phyloP scores from a whole-genome alignment of 2,113 vertebrate genomes.

The Ammodytes dubius region DNA sequence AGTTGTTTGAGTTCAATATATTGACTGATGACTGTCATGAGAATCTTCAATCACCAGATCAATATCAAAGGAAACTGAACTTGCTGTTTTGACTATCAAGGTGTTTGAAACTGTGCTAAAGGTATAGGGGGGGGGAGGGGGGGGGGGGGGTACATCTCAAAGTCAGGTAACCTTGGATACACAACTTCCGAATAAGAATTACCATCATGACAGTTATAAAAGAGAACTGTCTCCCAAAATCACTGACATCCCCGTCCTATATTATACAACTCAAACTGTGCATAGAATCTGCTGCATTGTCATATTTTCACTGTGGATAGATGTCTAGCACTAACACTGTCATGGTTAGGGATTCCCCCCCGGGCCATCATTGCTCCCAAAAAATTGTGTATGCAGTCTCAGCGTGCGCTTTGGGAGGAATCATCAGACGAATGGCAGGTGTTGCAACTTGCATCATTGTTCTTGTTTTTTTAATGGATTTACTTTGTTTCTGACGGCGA shows the following conservation, averaged over 20 bases:
- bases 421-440: constrained; percentile 47
- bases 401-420: constrained; percentile 30
- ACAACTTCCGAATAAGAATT: constrained; percentile 18
- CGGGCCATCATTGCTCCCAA: constrained; percentile 20
- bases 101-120: background rate
- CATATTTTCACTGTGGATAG: constrained; percentile 35
- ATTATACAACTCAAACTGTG: constrained; percentile 41
- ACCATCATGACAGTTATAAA: constrained; percentile 25
- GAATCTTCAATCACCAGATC: background rate
- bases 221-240: constrained; percentile 34
- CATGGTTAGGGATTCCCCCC: constrained; percentile 59
- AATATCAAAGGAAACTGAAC: background rate
- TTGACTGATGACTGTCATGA: background rate
- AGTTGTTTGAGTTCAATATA: constrained; percentile 2
- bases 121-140: background rate
- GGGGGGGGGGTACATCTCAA: constrained; percentile 9
- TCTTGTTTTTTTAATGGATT: constrained; percentile 57
- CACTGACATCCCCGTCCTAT: constrained; percentile 33
- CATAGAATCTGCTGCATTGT: constrained; percentile 53
- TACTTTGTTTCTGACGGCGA: constrained; percentile 38
- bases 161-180: background rate
- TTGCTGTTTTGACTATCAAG: background rate
- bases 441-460: constrained; percentile 65
- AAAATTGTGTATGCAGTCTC: constrained; percentile 31
- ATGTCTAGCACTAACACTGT: constrained; percentile 52